Evolutionary conservation across 2,888 invertebrate genomes (phyloP), one percentile per base, ranked within the genome.

Genomic region (Pelosia muscerda): DNA sequence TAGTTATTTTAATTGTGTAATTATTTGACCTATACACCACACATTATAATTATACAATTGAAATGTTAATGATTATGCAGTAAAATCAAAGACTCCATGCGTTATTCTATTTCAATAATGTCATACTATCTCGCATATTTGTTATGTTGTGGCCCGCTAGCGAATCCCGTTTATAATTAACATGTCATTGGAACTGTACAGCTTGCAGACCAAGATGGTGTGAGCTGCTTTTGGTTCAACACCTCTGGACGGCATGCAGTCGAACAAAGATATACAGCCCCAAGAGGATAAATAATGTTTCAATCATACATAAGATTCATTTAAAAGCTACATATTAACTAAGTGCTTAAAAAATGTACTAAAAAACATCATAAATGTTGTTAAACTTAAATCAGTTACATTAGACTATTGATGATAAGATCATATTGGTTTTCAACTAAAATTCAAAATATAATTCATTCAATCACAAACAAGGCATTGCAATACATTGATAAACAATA

Each of bases 181-280:
- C 53, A 11, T 73, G 54, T 60, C 15, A 69, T 81, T 75, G 77
- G 28, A 75, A 77, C 64, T 83, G 76, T 83, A 77, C 74, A 83
- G 81, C 78, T 79, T 74, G 72, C 72, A 74, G 80, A 72, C 73
- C 55, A 42, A 74, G 81, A 78, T 76, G 81, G 69, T 77, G 77
- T 77, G 76, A 73, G 71, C 72, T 54, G 68, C 66, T 70, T 74
- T 74, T 66, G 75, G 76, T 76, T 81, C 49, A 79, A 65, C 72
- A 71, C 76, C 74, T 60, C 68, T 69, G 78, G 69, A 58, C 55
- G 42, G 34, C 59, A 60, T 64, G 63, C 59, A 15, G 25, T 26
- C 26, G 23, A 23, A 57, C 26, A 57, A 49, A 49, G 49, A 49
- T 49, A 49, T 49, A 42, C 42, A 66, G 23, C 19, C 23, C 25